Conservation (phyloP, 2,797 vertebrate genomes). For the Manis crassicaudata region DNA sequence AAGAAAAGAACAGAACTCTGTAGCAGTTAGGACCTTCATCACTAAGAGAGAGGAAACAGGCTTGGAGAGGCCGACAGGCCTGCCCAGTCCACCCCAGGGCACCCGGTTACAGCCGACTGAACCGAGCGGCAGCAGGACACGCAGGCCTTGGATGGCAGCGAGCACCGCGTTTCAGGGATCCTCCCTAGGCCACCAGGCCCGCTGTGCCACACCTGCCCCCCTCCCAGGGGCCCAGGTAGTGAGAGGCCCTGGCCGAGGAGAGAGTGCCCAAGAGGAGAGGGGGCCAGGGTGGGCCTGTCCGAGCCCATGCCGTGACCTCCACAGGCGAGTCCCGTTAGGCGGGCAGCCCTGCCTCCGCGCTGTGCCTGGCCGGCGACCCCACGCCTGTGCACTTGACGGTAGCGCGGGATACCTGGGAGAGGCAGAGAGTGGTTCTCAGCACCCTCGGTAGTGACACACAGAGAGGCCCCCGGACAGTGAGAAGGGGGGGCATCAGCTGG, state of each 20-base stretch:
- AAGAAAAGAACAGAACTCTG: neutral
- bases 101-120: too few relatives aligned
- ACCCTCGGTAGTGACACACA: rapidly evolving
- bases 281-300: neutral
- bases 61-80: neutral
- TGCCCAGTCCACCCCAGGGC: too few relatives aligned
- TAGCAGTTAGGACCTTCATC: neutral
- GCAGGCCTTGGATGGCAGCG: neutral
- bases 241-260: neutral
- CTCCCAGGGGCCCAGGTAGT: rapidly evolving
- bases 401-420: too few relatives aligned
- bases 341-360: too few relatives aligned
- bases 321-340: neutral
- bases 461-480: too few relatives aligned
- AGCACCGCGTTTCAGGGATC: neutral
- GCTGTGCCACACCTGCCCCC: rapidly evolving
- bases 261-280: neutral
- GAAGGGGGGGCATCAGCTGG: rapidly evolving
- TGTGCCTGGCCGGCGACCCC: too few relatives aligned
- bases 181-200: rapidly evolving
- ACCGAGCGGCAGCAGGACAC: rapidly evolving
- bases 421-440: neutral
- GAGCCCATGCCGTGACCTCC: neutral
- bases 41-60: neutral
- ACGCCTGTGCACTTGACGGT: too few relatives aligned